Percentiles rank a stretch among this genome's conserved stretches.
These are phyloP conservation scores for Thunnus albacares DNA, from an alignment of 2,797 vertebrate species.

Conservation along the genomic window DNA sequence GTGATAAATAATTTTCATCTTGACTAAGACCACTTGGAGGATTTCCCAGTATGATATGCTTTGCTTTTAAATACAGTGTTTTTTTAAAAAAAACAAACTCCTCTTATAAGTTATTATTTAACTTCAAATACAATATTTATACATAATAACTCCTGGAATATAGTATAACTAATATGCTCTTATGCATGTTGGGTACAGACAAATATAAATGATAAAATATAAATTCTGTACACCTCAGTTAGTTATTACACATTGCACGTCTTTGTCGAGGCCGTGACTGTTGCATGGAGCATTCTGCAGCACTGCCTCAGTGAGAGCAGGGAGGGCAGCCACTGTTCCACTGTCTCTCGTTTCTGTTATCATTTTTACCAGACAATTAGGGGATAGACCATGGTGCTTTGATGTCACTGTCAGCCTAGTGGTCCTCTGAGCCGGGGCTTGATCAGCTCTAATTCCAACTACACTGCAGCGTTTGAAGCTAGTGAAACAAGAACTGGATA, in stretches of 20 bases:
- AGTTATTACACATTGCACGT: slow-evolving; percentile 43
- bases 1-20: too few relatives aligned
- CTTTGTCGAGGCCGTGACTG: slow-evolving; percentile 46
- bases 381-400: slow-evolving; percentile 75
- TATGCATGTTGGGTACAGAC: neutral
- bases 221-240: slow-evolving; percentile 32
- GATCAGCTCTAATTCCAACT: slow-evolving; percentile 75
- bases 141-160: neutral
- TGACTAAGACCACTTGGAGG: too few relatives aligned
- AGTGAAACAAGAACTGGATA: slow-evolving; percentile 58
- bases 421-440: slow-evolving; percentile 65
- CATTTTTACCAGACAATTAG: slow-evolving; percentile 80
- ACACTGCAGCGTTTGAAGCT: slow-evolving; percentile 61
- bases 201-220: slow-evolving; percentile 4
- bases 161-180: neutral
- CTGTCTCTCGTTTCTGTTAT: slow-evolving; percentile 70
- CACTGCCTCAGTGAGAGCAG: slow-evolving; percentile 47
- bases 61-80: too few relatives aligned
- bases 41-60: too few relatives aligned
- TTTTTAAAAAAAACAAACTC: too few relatives aligned
- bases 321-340: slow-evolving; percentile 55
- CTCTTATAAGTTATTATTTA: neutral
- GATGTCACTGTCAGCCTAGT: slow-evolving; percentile 74
- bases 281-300: slow-evolving; percentile 35
- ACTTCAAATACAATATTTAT: neutral